Percentiles rank a stretch among this genome's conserved stretches.
phyloP scores from a whole-genome alignment of 2,113 vertebrate genomes.

The Lontra canadensis region DNA sequence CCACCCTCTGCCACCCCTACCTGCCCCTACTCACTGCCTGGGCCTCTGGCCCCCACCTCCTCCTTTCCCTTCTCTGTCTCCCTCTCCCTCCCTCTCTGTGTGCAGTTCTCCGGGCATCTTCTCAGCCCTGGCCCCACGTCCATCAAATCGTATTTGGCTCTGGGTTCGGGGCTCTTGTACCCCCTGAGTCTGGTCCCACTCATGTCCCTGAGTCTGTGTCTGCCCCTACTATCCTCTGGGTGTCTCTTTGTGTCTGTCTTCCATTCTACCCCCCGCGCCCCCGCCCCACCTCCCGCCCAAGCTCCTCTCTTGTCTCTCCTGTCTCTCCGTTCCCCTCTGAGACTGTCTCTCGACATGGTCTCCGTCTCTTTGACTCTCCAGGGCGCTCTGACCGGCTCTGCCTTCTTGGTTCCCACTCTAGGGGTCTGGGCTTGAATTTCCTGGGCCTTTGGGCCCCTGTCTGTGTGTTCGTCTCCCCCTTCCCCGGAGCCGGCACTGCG shows the following conservation, averaged over 20 bases:
- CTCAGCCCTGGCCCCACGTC: background rate
- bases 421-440: background rate
- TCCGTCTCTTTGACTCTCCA: background rate
- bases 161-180: background rate
- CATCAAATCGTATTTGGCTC: background rate
- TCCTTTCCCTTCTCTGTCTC: background rate
- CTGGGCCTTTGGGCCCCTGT: slow-evolving; percentile 17
- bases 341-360: background rate
- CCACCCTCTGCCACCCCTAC: background rate
- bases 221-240: background rate
- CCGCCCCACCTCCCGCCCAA: too few relatives aligned
- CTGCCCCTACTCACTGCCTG: background rate
- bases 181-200: background rate
- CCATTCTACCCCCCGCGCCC: background rate
- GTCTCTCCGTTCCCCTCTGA: background rate
- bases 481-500: background rate
- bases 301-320: background rate
- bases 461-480: background rate
- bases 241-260: background rate
- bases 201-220: background rate
- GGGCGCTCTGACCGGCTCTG: background rate
- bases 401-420: background rate
- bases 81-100: background rate
- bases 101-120: background rate
- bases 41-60: background rate